phyloP scores from a whole-genome alignment of 2,797 vertebrate species.

The Takifugu rubripes region DNA sequence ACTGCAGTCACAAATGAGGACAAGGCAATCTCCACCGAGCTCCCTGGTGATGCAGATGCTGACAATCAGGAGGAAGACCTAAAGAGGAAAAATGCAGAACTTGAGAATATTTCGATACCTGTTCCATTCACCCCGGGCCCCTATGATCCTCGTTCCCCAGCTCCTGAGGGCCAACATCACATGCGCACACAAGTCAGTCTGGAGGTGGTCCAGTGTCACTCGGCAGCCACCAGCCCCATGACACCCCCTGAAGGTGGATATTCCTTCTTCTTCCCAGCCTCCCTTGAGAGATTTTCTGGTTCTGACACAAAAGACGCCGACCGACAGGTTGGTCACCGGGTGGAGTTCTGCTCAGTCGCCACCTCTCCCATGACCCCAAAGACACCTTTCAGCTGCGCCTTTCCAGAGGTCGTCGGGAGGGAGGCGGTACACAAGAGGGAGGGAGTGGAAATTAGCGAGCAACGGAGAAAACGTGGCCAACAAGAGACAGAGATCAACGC shows the following conservation, averaged over 20 bases:
- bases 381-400: slow-evolving; percentile 53
- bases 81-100: background rate
- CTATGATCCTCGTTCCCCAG: slow-evolving; percentile 47
- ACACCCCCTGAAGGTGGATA: slow-evolving; percentile 78
- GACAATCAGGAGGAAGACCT: slow-evolving; percentile 4
- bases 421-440: slow-evolving; percentile 23
- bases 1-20: slow-evolving; percentile 13
- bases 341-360: slow-evolving; percentile 85
- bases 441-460: slow-evolving; percentile 10
- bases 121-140: slow-evolving; percentile 36
- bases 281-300: slow-evolving; percentile 39
- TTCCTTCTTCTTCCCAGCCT: slow-evolving; percentile 75
- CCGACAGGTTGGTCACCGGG: slow-evolving; percentile 80
- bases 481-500: slow-evolving; percentile 9
- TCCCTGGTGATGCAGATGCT: slow-evolving; percentile 11
- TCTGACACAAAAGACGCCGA: slow-evolving; percentile 76
- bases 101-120: slow-evolving; percentile 25
- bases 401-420: slow-evolving; percentile 39
- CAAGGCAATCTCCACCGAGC: slow-evolving; percentile 1
- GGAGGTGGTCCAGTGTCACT: slow-evolving; percentile 76
- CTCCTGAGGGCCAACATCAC: slow-evolving; percentile 71
- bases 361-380: slow-evolving; percentile 83
- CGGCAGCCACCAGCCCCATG: slow-evolving; percentile 89
- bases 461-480: slow-evolving; percentile 9
- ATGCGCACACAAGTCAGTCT: slow-evolving; percentile 83